Conservation (phyloP, 2,113 vertebrate species). For the Chloroceryle aenea region DNA sequence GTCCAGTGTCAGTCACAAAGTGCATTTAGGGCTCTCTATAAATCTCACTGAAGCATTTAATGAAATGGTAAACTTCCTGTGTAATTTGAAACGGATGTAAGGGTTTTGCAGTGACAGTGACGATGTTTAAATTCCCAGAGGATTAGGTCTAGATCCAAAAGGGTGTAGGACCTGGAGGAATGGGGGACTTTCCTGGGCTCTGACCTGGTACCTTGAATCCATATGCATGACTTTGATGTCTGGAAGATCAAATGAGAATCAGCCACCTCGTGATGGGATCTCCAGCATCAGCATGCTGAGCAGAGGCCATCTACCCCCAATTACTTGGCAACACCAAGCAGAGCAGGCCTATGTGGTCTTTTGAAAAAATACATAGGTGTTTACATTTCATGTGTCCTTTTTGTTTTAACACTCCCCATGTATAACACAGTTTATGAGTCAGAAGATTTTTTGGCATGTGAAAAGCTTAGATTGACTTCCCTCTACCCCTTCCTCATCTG, state of each 20-base stretch:
- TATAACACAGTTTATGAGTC: neutral
- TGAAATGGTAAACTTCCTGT: conserved; percentile 74
- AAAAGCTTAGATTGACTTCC: neutral
- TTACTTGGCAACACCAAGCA: neutral
- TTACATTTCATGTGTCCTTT: neutral
- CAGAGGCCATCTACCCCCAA: neutral
- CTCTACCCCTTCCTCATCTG: neutral
- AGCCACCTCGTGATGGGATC: neutral
- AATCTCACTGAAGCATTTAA: conserved; percentile 73
- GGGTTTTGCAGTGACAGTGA: neutral
- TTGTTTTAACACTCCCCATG: neutral
- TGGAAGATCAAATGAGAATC: neutral
- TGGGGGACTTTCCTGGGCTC: neutral
- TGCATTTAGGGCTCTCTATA: conserved; percentile 70
- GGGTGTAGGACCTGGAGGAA: neutral
- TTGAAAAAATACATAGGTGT: neutral
- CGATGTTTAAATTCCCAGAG: neutral
- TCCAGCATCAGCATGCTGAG: neutral
- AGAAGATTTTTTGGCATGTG: neutral
- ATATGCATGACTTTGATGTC: accelerated
- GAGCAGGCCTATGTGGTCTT: neutral
- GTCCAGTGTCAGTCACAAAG: conserved; percentile 69
- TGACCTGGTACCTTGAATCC: neutral
- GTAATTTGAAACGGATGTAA: conserved; percentile 70
- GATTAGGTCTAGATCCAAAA: neutral